Evolutionary conservation across 2,888 invertebrate genomes (phyloP), one percentile per base, ranked within the genome.

Genomic region (Thymelicus acteon): DNA sequence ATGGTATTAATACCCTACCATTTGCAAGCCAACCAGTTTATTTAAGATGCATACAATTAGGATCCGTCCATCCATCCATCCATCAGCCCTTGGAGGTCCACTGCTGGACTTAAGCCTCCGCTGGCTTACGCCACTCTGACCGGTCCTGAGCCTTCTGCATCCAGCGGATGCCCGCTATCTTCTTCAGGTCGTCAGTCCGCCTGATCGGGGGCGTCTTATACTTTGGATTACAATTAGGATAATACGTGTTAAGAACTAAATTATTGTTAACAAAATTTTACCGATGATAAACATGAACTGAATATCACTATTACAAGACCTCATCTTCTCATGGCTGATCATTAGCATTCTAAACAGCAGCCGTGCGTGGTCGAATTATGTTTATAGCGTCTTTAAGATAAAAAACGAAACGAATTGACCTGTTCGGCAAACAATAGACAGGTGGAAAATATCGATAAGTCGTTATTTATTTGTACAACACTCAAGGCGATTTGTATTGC

Each of bases 321-420:
- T 67, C 67, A 74, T 74, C 73, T 72, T 70, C 60, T 60, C 60
- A 67, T 66, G 69, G 65, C 76, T 78, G 75, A 78, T 81, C 78
- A 81, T 80, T 80, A 79, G 73, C 79, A 80, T 83, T 83, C 63
- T 81, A 78, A 75, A 79, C 78, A 77, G 77, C 74, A 76, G 76
- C 75, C 74, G 74, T 68, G 71, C 65, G 66, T 57, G 61, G 48
- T 52, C 39, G 60, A 67, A 49, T 60, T 48, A 67, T 67, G 40
- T 67, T 67, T 40, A 60, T 60, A 60, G 60, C 39, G 19, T 60
- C 57, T 60, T 67, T 60, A 58, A 49, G 40, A 67, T 52, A 67
- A 67, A 49, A 67, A 60, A 67, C 39, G 40, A 49, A 49, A 60
- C 39, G 12, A 49, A 67, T 67, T 60, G 60, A 67, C 49, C 39